Conservation (phyloP, 2,888 invertebrate species). For the Formica aserva region DNA sequence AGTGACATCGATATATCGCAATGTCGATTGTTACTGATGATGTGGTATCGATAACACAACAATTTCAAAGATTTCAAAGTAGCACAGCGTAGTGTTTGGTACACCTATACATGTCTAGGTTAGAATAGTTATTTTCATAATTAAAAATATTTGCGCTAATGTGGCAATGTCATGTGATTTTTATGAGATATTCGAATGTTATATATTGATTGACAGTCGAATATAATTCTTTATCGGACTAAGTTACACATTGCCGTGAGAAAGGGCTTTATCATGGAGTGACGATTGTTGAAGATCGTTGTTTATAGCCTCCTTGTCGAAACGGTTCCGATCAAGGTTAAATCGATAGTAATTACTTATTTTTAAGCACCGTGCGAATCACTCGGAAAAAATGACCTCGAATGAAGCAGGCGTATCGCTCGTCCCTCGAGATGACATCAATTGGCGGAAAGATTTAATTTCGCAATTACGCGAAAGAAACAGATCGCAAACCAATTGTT, state of each 20-base stretch:
- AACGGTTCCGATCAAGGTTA: constrained; percentile 62
- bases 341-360: constrained; percentile 43
- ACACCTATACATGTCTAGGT: constrained; percentile 74
- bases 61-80: constrained; percentile 65
- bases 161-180: constrained; percentile 76
- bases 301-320: constrained; percentile 47
- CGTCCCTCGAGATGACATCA: constrained; percentile 82
- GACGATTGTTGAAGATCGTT: constrained; percentile 55
- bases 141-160: constrained; percentile 71
- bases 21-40: constrained; percentile 4
- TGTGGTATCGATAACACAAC: constrained; percentile 54
- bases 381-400: constrained; percentile 77
- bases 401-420: constrained; percentile 74
- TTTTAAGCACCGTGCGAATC: constrained; percentile 17
- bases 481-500: constrained; percentile 91
- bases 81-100: constrained; percentile 72
- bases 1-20: constrained; percentile 48
- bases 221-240: constrained; percentile 29
- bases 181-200: constrained; percentile 53
- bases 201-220: constrained; percentile 46
- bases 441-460: constrained; percentile 91
- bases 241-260: constrained; percentile 30
- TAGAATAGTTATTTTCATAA: constrained; percentile 79
- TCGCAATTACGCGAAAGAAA: constrained; percentile 91
- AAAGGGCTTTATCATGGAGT: constrained; percentile 36